Evolutionary conservation across 92 coral and sea anemone genomes (phyloP), one percentile per base, ranked within the genome.

Genomic region (Epizoanthus ramosus): DNA sequence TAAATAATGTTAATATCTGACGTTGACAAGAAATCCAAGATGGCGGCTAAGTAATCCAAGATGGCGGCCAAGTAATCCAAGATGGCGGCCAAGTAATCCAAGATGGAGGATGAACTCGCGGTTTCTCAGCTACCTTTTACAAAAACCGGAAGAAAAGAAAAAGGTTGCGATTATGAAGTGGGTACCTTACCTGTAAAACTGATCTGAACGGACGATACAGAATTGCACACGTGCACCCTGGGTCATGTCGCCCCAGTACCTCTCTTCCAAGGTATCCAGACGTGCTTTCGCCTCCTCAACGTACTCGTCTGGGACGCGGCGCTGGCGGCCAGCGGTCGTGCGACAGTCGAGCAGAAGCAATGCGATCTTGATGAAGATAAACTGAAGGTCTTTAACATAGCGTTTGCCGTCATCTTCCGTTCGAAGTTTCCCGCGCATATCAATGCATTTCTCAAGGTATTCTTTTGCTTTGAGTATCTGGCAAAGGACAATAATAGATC

Each of bases 271-370:
- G 17, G 68, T 68, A 54, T 79, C 73, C 17, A 92, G 79, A 68
- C 95, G 79, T 15, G 63, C 77, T 71, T 84, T 71, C 16, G 91
- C 91, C 80, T 89, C 90, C 15, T 72, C 81, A 59, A 92, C 74
- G 53, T 61, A 68, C 17, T 74, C 87, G 12, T 84, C 88, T 25
- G 83, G 68, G 31, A 92, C 88, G 9, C 52, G 41, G 15, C 87
- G 90, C 37, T 85, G 76, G 31, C 95, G 90, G 57, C 91, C 91
- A 67, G 93, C 91, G 37, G 87, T 85, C 18, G 92, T 89, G 68
- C 95, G 92, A 75, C 95, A 92, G 60, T 92, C 91, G 54, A 92
- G 80, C 79, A 86, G 70, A 41, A 92, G 90, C 88, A 92, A 63
- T 1, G 95, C 89, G 1, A 81, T 77, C 77, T 92, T 92, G 64